Percentiles rank a stretch among this genome's conserved stretches.
These are phyloP conservation scores for Macrosoma leucophasiata DNA, from an alignment of 2,888 invertebrate species.

Conservation along the genomic window DNA sequence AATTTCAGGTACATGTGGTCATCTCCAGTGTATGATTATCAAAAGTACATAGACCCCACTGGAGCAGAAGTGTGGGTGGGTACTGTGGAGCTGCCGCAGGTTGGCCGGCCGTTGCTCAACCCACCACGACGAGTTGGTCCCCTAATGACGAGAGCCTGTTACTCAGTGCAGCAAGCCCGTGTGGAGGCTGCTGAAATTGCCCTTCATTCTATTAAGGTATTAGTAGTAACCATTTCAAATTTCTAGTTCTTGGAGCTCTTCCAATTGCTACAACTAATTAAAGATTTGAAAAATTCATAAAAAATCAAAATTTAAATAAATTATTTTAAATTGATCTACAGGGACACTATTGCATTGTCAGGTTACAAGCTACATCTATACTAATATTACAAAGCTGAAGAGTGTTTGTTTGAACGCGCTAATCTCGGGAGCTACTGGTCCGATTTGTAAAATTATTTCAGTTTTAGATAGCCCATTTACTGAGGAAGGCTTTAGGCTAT, in stretches of 20 bases:
- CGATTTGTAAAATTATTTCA: too few species aligned
- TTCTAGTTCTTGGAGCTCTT: neutral
- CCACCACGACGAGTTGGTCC: conserved; percentile 46
- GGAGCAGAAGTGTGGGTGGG: conserved; percentile 47
- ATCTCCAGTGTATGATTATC: conserved; percentile 48
- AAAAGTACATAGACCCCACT: conserved; percentile 40
- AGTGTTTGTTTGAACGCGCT: too few species aligned
- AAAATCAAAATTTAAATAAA: too few species aligned
- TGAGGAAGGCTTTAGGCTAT: too few species aligned
- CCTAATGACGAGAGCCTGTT: conserved; percentile 38
- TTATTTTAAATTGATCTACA: too few species aligned
- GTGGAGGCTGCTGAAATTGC: conserved; percentile 54
- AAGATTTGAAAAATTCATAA: too few species aligned
- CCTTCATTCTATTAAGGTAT: conserved; percentile 50
- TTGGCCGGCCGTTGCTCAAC: conserved; percentile 44
- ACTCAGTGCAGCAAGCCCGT: conserved; percentile 45
- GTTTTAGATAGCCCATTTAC: too few species aligned
- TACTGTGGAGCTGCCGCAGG: conserved; percentile 48
- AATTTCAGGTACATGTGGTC: conserved; percentile 54
- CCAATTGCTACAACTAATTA: neutral
- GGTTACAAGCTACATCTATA: too few species aligned
- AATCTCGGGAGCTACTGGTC: too few species aligned
- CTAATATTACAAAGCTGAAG: too few species aligned
- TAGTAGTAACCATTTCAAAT: neutral
- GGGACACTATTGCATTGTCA: too few species aligned